Evolutionary conservation across 2,113 vertebrate genomes (phyloP), one percentile per base, ranked within the genome.

Genomic region (Tursiops truncatus): DNA sequence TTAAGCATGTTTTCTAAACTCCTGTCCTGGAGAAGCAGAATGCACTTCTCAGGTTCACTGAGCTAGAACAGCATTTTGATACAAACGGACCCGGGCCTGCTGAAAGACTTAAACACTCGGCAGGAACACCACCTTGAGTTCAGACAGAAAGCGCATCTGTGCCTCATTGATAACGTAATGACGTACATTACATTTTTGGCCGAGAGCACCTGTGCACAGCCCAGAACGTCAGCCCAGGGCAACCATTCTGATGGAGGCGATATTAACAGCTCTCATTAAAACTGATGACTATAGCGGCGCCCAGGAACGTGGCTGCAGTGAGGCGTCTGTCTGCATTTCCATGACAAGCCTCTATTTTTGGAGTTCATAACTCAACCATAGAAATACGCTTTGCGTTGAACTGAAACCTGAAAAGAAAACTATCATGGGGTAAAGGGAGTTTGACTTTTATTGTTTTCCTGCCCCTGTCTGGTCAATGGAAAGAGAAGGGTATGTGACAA

Each of bases 191-290:
- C 96, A 63, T 91, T 98, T 97, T 98, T 98, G 98, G 98, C 98
- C 80, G 44, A 96, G 93, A 98, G 96, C 98, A 99, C 98, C 98
- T 99, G 99, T 98, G 98, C 97, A 97, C 89, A 93, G 97, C 97
- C 97, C 56, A 3, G 97, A 98, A 98, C 0, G 28, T 97, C 98
- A 98, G 98, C 98, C 98, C 98, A 98, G 97, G 98, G 98, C 98
- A 98, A 92, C 98, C 97, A 82, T 98, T 98, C 98, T 97, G 98
- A 98, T 73, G 26, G 97, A 98, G 98, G 98, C 97, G 97, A 97
- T 98, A 98, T 98, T 98, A 98, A 98, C 95, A 95, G 73, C 90
- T 86, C 98, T 98, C 98, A 98, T 99, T 98, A 98, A 98, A 98
- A 92, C 97, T 71, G 92, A 98, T 98, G 97, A 97, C 96, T 98